phyloP scores from a whole-genome alignment of 1,140 invertebrate genomes.

The Brachionus calyciflorus region DNA sequence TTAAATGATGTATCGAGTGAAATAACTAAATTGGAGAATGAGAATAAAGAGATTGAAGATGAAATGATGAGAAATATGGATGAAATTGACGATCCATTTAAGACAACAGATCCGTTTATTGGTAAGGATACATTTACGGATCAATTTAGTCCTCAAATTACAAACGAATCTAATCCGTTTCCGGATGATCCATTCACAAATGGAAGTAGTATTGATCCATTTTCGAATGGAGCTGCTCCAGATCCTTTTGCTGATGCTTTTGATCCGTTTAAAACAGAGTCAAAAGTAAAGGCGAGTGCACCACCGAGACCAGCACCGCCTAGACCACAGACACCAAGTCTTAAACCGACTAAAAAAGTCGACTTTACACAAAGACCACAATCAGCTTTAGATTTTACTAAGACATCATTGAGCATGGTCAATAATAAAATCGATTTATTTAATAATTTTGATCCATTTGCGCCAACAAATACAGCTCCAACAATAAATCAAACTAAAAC shows the following conservation, averaged over 20 bases:
- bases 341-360: constrained; percentile 20
- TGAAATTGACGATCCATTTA: constrained; percentile 9
- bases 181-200: constrained; percentile 30
- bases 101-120: constrained; percentile 29
- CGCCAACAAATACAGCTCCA: not conserved
- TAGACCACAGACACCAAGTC: constrained; percentile 46
- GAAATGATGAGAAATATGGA: not conserved
- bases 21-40: not conserved
- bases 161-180: constrained; percentile 16
- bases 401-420: not conserved
- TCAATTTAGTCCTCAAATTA: no score
- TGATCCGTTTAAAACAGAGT: constrained; percentile 10
- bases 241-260: constrained; percentile 24
- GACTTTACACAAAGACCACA: constrained; percentile 29
- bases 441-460: constrained; percentile 41
- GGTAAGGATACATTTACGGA: no score
- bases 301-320: constrained; percentile 27
- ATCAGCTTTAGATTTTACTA: constrained; percentile 41
- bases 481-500: constrained; percentile 6
- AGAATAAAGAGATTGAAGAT: not conserved
- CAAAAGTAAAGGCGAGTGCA: not conserved
- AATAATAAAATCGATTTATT: constrained; percentile 34
- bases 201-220: not conserved
- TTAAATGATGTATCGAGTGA: not conserved
- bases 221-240: not conserved